Evolutionary conservation across 2,797 vertebrate species (phyloP).

Genomic region (Enteromius viviparus): DNA sequence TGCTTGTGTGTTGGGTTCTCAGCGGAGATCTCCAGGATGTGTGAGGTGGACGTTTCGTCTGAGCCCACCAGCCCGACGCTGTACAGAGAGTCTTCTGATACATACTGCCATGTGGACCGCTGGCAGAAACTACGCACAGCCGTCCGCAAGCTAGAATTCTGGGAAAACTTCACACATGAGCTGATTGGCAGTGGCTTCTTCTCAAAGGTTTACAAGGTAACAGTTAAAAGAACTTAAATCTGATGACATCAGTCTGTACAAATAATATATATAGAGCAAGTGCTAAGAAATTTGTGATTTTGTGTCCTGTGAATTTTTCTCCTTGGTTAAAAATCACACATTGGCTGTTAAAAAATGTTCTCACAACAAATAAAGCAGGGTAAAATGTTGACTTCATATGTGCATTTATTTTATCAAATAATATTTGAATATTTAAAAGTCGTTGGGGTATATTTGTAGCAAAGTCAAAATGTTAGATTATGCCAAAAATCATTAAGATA

Average conservation of each 20-base stretch:
- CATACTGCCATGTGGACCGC: conserved; percentile 78
- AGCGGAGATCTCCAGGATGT: conserved; percentile 79
- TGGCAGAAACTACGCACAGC: conserved; percentile 87
- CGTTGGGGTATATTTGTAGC: no score
- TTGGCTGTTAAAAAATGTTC: background rate
- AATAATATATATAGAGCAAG: background rate
- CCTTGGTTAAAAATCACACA: background rate
- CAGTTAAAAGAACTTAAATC: background rate
- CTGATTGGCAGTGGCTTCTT: conserved; percentile 88
- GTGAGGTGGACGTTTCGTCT: conserved; percentile 72
- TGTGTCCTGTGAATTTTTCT: no score
- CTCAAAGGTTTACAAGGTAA: conserved; percentile 91
- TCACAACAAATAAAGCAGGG: background rate
- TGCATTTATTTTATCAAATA: background rate
- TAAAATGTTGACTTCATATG: background rate
- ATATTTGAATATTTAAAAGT: background rate
- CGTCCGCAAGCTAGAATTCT: conserved; percentile 88
- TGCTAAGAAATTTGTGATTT: background rate
- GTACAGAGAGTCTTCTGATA: conserved; percentile 68
- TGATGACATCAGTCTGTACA: background rate
- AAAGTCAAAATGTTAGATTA: no score
- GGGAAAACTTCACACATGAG: conserved; percentile 85
- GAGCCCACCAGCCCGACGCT: conserved; percentile 77
- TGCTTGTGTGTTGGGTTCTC: conserved; percentile 34
- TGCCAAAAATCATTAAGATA: no score